These are phyloP conservation scores for Theocolax elegans DNA, from an alignment of 1,140 invertebrate species.

Conservation along the genomic window DNA sequence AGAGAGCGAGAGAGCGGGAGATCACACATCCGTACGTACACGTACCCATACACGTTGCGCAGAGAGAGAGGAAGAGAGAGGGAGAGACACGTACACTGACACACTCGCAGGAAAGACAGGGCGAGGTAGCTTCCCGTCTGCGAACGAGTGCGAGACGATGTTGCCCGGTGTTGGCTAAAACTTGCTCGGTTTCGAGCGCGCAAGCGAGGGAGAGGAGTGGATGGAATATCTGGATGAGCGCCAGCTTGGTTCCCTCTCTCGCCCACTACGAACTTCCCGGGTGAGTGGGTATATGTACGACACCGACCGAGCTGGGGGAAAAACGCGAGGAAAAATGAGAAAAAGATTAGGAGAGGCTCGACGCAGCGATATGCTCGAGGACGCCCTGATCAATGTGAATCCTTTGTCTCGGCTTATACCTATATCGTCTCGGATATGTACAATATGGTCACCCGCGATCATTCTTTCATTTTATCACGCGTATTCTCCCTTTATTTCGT, in stretches of 20 bases:
- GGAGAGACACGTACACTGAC: not conserved
- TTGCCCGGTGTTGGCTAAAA: slow-evolving; percentile 18
- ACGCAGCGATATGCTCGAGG: not conserved
- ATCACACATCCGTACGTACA: no score
- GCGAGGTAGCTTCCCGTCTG: slow-evolving; percentile 6
- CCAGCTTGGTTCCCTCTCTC: slow-evolving; percentile 12
- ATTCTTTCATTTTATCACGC: no score
- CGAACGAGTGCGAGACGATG: slow-evolving; percentile 25
- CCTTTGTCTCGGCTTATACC: not conserved
- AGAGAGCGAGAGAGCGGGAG: slow-evolving; percentile 5
- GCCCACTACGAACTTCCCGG: slow-evolving; percentile 24
- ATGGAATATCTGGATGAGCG: slow-evolving; percentile 23
- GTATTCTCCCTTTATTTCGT: no score
- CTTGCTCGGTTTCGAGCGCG: slow-evolving; percentile 5
- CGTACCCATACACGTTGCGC: no score
- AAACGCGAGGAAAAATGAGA: slow-evolving; percentile 15
- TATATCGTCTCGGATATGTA: no score
- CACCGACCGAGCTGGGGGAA: not conserved
- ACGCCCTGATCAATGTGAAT: not conserved
- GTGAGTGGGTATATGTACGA: slow-evolving; percentile 9
- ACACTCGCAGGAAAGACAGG: not conserved
- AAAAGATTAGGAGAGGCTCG: slow-evolving; percentile 11
- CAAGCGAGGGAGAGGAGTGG: not conserved
- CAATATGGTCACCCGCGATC: no score
- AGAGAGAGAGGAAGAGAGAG: not conserved